Percentiles rank a stretch among this genome's conserved stretches.
Evolutionary conservation across 1,140 invertebrate species (phyloP).

Genomic region (Brachionus paranguensis): DNA sequence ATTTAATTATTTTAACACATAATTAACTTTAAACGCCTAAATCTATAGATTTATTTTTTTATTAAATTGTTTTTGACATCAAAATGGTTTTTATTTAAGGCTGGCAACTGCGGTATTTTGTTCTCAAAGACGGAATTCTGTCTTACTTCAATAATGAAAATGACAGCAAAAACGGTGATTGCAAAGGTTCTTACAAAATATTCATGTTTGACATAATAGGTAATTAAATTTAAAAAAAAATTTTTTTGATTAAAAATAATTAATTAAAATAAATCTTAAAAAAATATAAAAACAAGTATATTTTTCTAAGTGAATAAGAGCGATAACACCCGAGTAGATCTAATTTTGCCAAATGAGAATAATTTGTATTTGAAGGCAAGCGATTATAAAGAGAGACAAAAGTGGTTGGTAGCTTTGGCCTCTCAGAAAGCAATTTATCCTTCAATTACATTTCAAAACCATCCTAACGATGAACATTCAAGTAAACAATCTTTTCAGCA

Average conservation of each 20-base stretch:
- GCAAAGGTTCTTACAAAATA: constrained; percentile 7
- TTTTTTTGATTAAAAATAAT: neutral
- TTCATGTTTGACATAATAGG: constrained; percentile 27
- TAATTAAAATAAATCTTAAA: neutral
- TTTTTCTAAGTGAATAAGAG: constrained; percentile 5
- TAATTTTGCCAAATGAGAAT: neutral
- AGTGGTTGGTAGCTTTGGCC: constrained; percentile 35
- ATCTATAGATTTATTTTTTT: no score
- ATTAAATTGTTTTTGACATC: neutral
- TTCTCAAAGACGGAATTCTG: constrained; percentile 20
- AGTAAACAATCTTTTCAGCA: neutral
- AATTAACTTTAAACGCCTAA: no score
- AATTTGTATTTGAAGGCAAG: neutral
- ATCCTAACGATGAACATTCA: neutral
- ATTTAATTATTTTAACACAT: no score
- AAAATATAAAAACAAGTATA: neutral
- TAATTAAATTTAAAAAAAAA: neutral
- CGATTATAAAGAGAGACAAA: constrained; percentile 33
- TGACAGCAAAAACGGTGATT: constrained; percentile 17
- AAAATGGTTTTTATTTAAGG: neutral
- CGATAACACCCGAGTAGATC: neutral
- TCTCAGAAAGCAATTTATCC: constrained; percentile 39
- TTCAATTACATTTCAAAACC: neutral
- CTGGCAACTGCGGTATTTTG: constrained; percentile 19
- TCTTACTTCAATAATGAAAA: neutral